A percentile compares a stretch with the other conserved stretches of the same genome.
Evolutionary conservation across 2,113 vertebrate genomes (phyloP).

Genomic region (Xenopus tropicalis): DNA sequence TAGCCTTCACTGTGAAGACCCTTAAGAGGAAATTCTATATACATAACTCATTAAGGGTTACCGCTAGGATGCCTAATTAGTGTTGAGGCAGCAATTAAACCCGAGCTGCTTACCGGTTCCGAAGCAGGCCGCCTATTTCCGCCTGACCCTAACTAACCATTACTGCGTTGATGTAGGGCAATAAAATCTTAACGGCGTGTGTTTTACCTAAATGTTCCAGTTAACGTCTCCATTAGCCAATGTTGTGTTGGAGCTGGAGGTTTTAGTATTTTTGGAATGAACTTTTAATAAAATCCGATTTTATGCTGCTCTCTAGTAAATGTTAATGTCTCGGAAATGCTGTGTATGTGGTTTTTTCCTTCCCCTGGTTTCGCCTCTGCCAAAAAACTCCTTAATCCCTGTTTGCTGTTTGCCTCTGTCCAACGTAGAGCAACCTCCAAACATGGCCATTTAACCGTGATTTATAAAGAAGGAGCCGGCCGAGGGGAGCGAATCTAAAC

Average conservation of each 20-base stretch:
- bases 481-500: slow-evolving; percentile 44
- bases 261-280: slow-evolving; percentile 36
- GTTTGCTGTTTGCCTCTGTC: no score
- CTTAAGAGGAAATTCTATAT: no score
- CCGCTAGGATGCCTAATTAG: no score
- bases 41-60: no score
- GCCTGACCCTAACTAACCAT: slow-evolving; percentile 36
- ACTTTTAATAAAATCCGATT: slow-evolving; percentile 34
- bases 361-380: no score
- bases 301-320: slow-evolving; percentile 16
- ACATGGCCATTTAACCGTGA: slow-evolving; percentile 39
- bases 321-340: slow-evolving; percentile 7
- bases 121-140: slow-evolving; percentile 6
- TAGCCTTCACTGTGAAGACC: no score
- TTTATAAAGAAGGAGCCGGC: slow-evolving; percentile 39
- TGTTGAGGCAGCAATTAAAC: no score
- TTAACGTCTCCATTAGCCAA: slow-evolving; percentile 23
- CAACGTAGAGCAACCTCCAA: no score
- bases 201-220: slow-evolving; percentile 20
- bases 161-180: not conserved
- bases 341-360: not conserved
- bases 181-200: slow-evolving; percentile 17
- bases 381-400: no score
- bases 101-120: no score
- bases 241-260: slow-evolving; percentile 5